Conservation (phyloP, 2,888 invertebrate genomes). For the Morpho deidamia region DNA sequence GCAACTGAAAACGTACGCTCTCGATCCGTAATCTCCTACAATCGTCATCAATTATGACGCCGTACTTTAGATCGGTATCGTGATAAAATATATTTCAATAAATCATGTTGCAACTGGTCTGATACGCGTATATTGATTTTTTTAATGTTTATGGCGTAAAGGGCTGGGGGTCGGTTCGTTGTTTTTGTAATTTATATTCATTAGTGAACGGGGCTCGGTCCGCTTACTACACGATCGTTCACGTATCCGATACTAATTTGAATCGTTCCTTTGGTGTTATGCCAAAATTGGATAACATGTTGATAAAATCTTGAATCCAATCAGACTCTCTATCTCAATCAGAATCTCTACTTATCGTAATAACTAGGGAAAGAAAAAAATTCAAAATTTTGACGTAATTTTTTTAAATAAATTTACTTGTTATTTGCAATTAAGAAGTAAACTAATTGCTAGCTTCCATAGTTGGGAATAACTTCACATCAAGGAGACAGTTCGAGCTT, state of each 20-base stretch:
- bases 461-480: too few relatives aligned
- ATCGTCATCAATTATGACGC: constrained; percentile 68
- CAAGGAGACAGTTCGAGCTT: too few relatives aligned
- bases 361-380: too few relatives aligned
- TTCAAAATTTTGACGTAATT: too few relatives aligned
- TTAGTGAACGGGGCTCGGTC: constrained; percentile 40
- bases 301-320: not conserved
- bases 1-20: constrained; percentile 16
- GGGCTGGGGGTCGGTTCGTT: constrained; percentile 57
- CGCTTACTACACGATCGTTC: constrained; percentile 17
- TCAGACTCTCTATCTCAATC: too few relatives aligned
- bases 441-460: too few relatives aligned
- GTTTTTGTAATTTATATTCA: constrained; percentile 71
- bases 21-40: constrained; percentile 40
- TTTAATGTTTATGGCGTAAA: constrained; percentile 64
- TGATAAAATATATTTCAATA: constrained; percentile 72
- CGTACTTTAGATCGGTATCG: constrained; percentile 71
- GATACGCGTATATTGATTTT: constrained; percentile 70
- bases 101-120: constrained; percentile 63
- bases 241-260: constrained; percentile 12
- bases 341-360: too few relatives aligned
- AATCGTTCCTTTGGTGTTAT: constrained; percentile 2
- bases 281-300: constrained; percentile 1
- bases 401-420: too few relatives aligned
- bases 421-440: too few relatives aligned